phyloP scores from a whole-genome alignment of 2,888 invertebrate genomes.

The Synergus japonicus region DNA sequence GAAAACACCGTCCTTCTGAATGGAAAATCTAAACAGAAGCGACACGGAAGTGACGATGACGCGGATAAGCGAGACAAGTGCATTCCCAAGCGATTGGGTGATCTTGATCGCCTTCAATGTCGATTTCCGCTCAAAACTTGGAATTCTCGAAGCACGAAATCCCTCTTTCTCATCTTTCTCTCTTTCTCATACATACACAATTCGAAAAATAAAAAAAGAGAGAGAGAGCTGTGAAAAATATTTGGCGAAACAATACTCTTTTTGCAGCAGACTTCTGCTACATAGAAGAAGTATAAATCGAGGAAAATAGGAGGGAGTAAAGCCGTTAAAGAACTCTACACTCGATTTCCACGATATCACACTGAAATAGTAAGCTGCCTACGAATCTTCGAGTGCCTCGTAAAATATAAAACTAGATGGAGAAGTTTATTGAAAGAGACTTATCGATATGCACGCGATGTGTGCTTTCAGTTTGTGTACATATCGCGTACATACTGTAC shows the following conservation, averaged over 20 bases:
- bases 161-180: neutral
- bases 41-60: neutral
- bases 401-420: slow-evolving; percentile 43
- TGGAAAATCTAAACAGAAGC: slow-evolving; percentile 25
- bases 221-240: neutral
- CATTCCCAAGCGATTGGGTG: slow-evolving; percentile 19
- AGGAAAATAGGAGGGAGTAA: slow-evolving; percentile 3
- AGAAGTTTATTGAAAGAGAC: slow-evolving; percentile 56
- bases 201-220: neutral
- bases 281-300: slow-evolving; percentile 9
- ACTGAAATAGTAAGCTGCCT: slow-evolving; percentile 16
- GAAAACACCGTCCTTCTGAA: slow-evolving; percentile 21
- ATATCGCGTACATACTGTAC: slow-evolving; percentile 51
- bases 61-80: slow-evolving; percentile 24
- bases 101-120: slow-evolving; percentile 34
- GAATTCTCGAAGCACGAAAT: slow-evolving; percentile 31
- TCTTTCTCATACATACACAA: neutral
- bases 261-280: neutral
- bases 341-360: slow-evolving; percentile 21
- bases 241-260: neutral
- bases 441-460: slow-evolving; percentile 58
- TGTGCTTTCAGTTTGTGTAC: slow-evolving; percentile 25
- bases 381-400: slow-evolving; percentile 11
- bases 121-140: slow-evolving; percentile 12
- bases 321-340: slow-evolving; percentile 9